Evolutionary conservation across 2,888 invertebrate species (phyloP), one percentile per base, ranked within the genome.

Genomic region (Dorcus parallelipipedus): DNA sequence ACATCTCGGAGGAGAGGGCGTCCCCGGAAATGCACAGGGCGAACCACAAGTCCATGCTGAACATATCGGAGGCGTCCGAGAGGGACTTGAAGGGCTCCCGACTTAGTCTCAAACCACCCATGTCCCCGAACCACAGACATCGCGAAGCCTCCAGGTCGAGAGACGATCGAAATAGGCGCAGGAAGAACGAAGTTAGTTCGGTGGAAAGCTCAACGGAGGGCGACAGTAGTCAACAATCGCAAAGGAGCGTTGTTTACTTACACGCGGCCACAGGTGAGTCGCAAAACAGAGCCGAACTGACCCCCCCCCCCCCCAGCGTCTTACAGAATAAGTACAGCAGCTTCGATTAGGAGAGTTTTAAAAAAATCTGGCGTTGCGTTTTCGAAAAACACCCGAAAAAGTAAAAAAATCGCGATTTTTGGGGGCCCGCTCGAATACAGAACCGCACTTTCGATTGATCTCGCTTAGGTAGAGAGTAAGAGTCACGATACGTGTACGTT

Each of bases 191-290:
- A 17, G 81, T 82, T 61, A 85, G 85, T 38, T 79, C 80, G 0
- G 83, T 83, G 0, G 86, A 85, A 67, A 86, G 86, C 74, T 89
- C 89, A 67, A 88, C 89, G 0, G 89, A 89, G 71, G 89, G 89
- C 0, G 89, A 89, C 69, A 83, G 83, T 71, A 91, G 91, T 72
- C 87, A 90, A 69, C 90, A 90, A 70, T 91, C 91, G 55, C 91
- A 91, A 74, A 84, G 90, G 70, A 91, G 91, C 71, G 88, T 92
- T 17, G 92, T 93, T 17, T 93, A 91, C 73, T 81, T 93, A 52
- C 93, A 93, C 72, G 92, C 92, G 52, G 91, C 92, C 49, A 91
- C 92, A 65, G 88, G 89, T 88, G 77, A 26, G 26, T 26, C 26
- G 26, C 14, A 14, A 14, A 14, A 14, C 14, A 14, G 14, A 14